Evolutionary conservation across 1,140 invertebrate species (phyloP), one percentile per base, ranked within the genome.

Genomic region (Hyles vespertilio): DNA sequence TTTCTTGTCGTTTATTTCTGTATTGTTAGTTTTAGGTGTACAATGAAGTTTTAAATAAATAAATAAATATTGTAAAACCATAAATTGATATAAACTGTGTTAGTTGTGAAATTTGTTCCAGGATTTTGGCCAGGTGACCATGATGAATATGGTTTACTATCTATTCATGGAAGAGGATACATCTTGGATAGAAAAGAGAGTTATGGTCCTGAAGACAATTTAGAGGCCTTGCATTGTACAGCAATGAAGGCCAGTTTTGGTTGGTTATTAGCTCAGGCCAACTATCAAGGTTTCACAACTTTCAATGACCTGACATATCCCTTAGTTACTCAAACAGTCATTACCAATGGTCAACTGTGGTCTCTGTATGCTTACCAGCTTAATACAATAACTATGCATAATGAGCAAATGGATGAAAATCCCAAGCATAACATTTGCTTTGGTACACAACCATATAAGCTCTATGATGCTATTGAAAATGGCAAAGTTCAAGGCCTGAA

Each of bases 221-320:
- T 90, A 65, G 92, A 96, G 63, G 92, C 93, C 5, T 64, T 96
- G 2, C 91, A 93, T 74, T 89, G 91, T 6, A 93, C 95, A 86
- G 95, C 92, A 4, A 92, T 98, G 56, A 90, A 94, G 54, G 90
- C 93, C 5, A 95, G 94, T 11, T 98, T 94, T 85, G 91, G 91
- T 8, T 97, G 95, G 93, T 89, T 97, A 5, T 83, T 94, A 54
- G 91, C 93, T 0, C 94, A 97, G 88, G 96, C 97, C 5, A 93
- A 93, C 78, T 94, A 95, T 84, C 93, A 96, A 90, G 97, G 97
- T 50, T 99, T 99, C 79, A 95, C 94, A 52, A 95, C 94, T 5
- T 96, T 91, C 66, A 93, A 96, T 72, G 96, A 98, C 56, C 67
- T 98, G 5, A 97, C 95, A 0, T 98, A 98, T 83, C 97, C 97